Conservation (phyloP, 2,797 vertebrate genomes). For the Clarias platycephalus region DNA sequence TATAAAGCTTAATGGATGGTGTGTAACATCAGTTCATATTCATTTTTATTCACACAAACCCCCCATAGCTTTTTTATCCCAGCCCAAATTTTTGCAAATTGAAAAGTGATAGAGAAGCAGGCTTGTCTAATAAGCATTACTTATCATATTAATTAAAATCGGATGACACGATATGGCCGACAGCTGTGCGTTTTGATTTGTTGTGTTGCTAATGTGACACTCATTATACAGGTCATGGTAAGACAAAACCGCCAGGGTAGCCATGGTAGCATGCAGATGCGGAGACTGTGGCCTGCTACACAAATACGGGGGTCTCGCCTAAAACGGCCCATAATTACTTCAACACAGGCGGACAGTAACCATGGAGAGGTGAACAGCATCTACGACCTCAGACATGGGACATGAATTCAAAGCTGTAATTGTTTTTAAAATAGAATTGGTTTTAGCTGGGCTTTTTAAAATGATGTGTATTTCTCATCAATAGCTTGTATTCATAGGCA, state of each 20-base stretch:
- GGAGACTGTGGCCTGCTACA: constrained; percentile 74
- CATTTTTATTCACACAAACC: constrained; percentile 49
- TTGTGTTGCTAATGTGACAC: constrained; percentile 99
- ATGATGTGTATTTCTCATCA: constrained; percentile 47
- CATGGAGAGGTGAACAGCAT: constrained; percentile 60
- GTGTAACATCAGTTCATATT: constrained; percentile 58
- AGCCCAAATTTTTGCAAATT: constrained; percentile 77
- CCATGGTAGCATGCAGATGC: constrained; percentile 85
- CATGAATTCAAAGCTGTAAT: constrained; percentile 58
- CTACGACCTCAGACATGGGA: constrained; percentile 55
- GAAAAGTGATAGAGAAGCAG: constrained; percentile 79
- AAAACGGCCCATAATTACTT: constrained; percentile 75
- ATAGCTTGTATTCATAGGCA: constrained; percentile 52
- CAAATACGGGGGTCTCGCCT: constrained; percentile 77
- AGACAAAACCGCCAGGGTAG: constrained; percentile 90
- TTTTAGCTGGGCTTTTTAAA: constrained; percentile 48
- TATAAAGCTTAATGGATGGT: constrained; percentile 61
- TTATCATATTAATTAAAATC: constrained; percentile 99
- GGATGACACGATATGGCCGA: constrained; percentile 93
- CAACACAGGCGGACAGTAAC: constrained; percentile 57
- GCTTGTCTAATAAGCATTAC: constrained; percentile 95
- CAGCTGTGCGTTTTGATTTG: constrained; percentile 98
- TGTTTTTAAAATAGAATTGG: constrained; percentile 60
- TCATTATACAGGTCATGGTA: constrained; percentile 99
- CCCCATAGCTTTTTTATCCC: constrained; percentile 62